phyloP scores from a whole-genome alignment of 2,888 invertebrate species.

The Eupeodes luniger region DNA sequence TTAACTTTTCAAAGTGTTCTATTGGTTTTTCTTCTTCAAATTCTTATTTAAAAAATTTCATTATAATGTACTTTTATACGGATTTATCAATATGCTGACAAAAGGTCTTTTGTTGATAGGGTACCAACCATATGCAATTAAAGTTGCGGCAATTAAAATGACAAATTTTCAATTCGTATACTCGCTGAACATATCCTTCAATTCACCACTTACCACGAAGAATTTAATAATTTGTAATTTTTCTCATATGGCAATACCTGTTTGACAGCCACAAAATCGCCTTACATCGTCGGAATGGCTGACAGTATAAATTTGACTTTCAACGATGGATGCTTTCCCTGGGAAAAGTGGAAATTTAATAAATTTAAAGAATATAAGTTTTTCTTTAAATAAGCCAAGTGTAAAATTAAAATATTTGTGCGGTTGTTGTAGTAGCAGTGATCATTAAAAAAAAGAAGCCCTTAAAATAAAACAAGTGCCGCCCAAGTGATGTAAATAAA shows the following conservation, averaged over 20 bases:
- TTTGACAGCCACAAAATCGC: conserved; percentile 89
- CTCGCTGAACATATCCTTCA: conserved; percentile 7
- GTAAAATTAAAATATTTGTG: conserved; percentile 80
- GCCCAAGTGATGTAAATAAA: conserved; percentile 31
- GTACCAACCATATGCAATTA: no score
- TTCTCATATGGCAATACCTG: conserved; percentile 74
- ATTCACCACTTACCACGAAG: conserved; percentile 44
- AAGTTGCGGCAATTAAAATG: no score
- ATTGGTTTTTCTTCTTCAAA: no score
- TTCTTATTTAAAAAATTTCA: no score
- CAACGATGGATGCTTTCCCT: conserved; percentile 93
- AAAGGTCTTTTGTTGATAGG: no score
- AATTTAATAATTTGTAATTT: background rate
- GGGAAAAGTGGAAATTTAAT: conserved; percentile 84
- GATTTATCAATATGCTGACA: no score
- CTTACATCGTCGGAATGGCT: conserved; percentile 95
- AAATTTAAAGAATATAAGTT: conserved; percentile 77
- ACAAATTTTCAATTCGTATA: no score
- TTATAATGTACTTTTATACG: no score
- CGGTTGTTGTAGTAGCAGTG: background rate
- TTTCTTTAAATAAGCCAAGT: conserved; percentile 80
- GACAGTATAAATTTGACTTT: conserved; percentile 98
- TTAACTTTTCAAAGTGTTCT: no score
- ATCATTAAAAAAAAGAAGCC: background rate
- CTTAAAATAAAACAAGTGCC: conserved; percentile 5